These are phyloP conservation scores for Campopleginae sp. DNA, from an alignment of 2,888 invertebrate species.

Conservation along the genomic window DNA sequence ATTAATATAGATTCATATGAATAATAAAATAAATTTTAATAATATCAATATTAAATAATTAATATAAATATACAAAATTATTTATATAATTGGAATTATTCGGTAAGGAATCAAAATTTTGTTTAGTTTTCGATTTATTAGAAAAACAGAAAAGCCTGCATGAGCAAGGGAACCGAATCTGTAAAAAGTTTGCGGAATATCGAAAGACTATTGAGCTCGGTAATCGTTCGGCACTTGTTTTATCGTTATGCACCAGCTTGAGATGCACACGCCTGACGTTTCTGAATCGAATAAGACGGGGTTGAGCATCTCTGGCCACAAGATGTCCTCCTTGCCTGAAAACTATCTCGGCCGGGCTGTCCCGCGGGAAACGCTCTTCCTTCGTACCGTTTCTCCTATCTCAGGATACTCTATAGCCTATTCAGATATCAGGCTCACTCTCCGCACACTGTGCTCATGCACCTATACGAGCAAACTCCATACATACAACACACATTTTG, in stretches of 20 bases:
- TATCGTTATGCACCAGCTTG: conserved; percentile 7
- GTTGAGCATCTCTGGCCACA: conserved; percentile 81
- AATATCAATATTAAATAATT: no score
- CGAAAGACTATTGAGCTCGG: background rate
- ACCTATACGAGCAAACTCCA: conserved; percentile 8
- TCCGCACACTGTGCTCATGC: conserved; percentile 63
- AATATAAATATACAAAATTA: no score
- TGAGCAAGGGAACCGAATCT: background rate
- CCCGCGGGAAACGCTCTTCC: conserved; percentile 80
- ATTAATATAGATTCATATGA: no score
- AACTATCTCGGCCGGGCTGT: conserved; percentile 82
- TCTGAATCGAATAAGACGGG: conserved; percentile 52
- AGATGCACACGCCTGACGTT: conserved; percentile 34
- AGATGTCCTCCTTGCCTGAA: conserved; percentile 82
- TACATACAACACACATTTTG: conserved; percentile 16
- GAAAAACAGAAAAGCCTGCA: background rate
- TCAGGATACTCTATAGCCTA: conserved; percentile 83
- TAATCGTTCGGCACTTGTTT: conserved; percentile 24
- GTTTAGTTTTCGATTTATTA: background rate
- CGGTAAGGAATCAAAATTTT: background rate
- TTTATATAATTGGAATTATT: background rate
- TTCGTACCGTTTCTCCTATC: conserved; percentile 79
- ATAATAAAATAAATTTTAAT: no score
- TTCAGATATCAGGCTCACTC: conserved; percentile 83
- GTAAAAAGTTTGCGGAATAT: conserved; percentile 7